phyloP scores from a whole-genome alignment of 2,113 vertebrate species.

The Dicentrarchus labrax region DNA sequence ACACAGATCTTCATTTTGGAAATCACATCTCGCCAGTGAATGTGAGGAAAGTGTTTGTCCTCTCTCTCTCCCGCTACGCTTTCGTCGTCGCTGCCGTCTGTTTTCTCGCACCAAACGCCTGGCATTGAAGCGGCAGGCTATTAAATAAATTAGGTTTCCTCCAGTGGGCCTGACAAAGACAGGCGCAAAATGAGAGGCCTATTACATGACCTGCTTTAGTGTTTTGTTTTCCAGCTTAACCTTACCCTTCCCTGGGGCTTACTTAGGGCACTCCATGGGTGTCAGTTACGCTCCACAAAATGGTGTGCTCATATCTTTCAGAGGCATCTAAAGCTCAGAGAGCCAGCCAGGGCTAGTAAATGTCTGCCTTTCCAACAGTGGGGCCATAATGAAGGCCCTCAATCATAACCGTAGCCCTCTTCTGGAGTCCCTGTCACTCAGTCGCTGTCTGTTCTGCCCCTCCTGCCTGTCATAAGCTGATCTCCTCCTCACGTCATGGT shows the following conservation, averaged over 20 bases:
- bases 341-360: slow-evolving; percentile 8
- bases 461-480: slow-evolving; percentile 2
- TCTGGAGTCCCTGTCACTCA: slow-evolving; percentile 23
- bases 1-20: slow-evolving; percentile 78
- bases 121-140: slow-evolving; percentile 65
- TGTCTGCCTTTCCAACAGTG: slow-evolving; percentile 24
- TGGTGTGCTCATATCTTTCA: slow-evolving; percentile 37
- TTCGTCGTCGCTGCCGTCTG: slow-evolving; percentile 67
- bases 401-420: slow-evolving; percentile 8
- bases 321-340: slow-evolving; percentile 41
- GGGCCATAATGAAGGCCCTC: slow-evolving; percentile 19
- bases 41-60: slow-evolving; percentile 63
- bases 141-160: slow-evolving; percentile 83
- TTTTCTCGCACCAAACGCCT: slow-evolving; percentile 66
- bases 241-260: slow-evolving; percentile 72
- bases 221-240: slow-evolving; percentile 75
- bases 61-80: slow-evolving; percentile 49
- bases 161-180: slow-evolving; percentile 70
- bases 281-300: slow-evolving; percentile 75
- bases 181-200: slow-evolving; percentile 73
- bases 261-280: slow-evolving; percentile 64
- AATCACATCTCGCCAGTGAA: slow-evolving; percentile 70
- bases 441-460: neutral
- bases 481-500: slow-evolving; percentile 3
- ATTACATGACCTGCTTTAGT: slow-evolving; percentile 75